Conservation (phyloP, 2,888 invertebrate species). For the Ophonus ardosiacus region DNA sequence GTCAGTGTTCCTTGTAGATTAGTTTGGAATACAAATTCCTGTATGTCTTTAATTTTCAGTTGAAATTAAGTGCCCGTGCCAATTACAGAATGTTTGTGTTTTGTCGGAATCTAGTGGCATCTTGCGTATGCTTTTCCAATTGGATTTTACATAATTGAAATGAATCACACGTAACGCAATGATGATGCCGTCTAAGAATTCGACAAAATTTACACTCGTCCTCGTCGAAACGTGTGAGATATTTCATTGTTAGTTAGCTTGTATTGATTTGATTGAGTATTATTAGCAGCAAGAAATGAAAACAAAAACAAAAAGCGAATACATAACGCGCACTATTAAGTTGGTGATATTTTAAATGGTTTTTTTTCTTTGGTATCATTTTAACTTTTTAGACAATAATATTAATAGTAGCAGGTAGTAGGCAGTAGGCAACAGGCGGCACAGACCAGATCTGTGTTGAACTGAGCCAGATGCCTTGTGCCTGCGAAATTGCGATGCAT, state of each 20-base stretch:
- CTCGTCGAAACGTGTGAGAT: conserved; percentile 70
- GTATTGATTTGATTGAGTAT: background rate
- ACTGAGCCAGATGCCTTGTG: conserved; percentile 34
- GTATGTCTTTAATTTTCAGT: conserved; percentile 59
- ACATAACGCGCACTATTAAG: conserved; percentile 67
- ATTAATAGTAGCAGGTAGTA: conserved; percentile 48
- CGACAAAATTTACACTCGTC: conserved; percentile 70
- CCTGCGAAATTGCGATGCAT: conserved; percentile 26
- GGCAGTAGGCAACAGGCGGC: background rate
- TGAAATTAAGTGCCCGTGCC: conserved; percentile 54
- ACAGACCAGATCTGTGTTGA: background rate
- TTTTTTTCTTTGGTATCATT: conserved; percentile 60
- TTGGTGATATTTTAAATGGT: conserved; percentile 75
- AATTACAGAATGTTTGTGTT: conserved; percentile 57
- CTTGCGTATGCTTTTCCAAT: conserved; percentile 5
- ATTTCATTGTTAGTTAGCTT: conserved; percentile 42
- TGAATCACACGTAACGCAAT: background rate
- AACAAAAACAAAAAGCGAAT: conserved; percentile 18
- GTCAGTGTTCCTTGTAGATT: conserved; percentile 72
- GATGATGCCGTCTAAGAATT: conserved; percentile 44
- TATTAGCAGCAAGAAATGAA: conserved; percentile 8
- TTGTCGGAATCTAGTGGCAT: conserved; percentile 44
- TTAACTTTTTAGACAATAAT: conserved; percentile 57
- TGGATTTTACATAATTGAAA: conserved; percentile 6
- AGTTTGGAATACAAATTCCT: conserved; percentile 58